Evolutionary conservation across 2,113 vertebrate species (phyloP).

Genomic region (Rhinogobius similis): DNA sequence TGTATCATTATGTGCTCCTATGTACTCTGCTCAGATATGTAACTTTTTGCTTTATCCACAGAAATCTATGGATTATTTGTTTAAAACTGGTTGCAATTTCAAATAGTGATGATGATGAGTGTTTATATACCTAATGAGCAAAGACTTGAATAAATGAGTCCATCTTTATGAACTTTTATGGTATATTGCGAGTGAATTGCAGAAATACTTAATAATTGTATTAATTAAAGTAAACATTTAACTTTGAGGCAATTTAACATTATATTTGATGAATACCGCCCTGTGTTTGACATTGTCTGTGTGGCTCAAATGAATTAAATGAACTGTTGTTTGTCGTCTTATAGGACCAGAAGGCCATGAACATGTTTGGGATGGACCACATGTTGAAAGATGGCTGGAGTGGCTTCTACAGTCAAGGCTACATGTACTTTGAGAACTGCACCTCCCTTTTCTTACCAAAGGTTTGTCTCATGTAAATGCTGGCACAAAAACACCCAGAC

Average conservation of each 20-base stretch:
- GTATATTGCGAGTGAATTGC: no score
- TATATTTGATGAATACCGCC: no score
- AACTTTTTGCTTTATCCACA: neutral
- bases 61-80: neutral
- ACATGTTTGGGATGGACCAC: constrained; percentile 81
- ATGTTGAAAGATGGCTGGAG: constrained; percentile 84
- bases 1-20: neutral
- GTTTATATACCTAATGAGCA: neutral
- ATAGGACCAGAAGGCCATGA: constrained; percentile 82
- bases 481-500: no score
- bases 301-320: neutral
- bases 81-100: neutral
- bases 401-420: constrained; percentile 85
- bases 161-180: no score
- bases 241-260: no score
- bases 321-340: neutral
- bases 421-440: constrained; percentile 83
- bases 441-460: constrained; percentile 83
- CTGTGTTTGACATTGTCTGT: neutral
- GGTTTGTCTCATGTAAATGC: constrained; percentile 78
- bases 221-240: no score
- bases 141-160: no score
- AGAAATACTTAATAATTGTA: no score
- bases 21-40: neutral
- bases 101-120: neutral